phyloP scores from a whole-genome alignment of 2,797 vertebrate species.

The Danio kyathit region DNA sequence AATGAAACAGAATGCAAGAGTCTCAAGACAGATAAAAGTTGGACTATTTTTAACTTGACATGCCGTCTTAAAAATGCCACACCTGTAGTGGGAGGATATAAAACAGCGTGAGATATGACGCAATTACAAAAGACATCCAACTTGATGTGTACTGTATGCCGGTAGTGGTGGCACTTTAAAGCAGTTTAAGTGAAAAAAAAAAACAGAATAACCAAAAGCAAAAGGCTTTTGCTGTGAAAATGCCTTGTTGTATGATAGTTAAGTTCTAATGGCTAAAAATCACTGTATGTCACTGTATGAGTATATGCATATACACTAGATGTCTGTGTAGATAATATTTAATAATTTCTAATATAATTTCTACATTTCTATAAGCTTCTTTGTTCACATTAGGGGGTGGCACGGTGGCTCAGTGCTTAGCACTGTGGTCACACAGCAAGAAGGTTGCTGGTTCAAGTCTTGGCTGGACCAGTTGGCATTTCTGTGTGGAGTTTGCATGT shows the following conservation, averaged over 20 bases:
- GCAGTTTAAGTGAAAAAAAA: neutral
- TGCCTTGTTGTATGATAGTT: neutral
- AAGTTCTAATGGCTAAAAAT: neutral
- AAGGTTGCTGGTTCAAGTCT: too few species aligned
- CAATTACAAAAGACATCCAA: neutral
- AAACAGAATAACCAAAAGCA: neutral
- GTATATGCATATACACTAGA: too few species aligned
- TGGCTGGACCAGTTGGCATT: too few species aligned
- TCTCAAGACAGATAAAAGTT: conserved; percentile 3
- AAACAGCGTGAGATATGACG: conserved; percentile 18
- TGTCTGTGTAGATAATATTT: too few species aligned
- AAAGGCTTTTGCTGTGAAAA: neutral
- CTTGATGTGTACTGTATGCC: neutral
- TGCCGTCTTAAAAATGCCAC: conserved; percentile 5
- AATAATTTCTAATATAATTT: too few species aligned
- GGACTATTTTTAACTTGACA: conserved; percentile 29
- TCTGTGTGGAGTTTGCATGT: too few species aligned
- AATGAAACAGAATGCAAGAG: conserved; percentile 9
- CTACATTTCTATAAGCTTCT: too few species aligned
- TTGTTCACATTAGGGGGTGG: too few species aligned
- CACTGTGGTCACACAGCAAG: too few species aligned
- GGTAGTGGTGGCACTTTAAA: neutral
- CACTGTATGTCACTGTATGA: too few species aligned
- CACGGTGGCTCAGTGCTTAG: too few species aligned
- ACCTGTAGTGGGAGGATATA: neutral